Evolutionary conservation across 1,140 invertebrate species (phyloP), one percentile per base, ranked within the genome.

Genomic region (Bombus polaris): DNA sequence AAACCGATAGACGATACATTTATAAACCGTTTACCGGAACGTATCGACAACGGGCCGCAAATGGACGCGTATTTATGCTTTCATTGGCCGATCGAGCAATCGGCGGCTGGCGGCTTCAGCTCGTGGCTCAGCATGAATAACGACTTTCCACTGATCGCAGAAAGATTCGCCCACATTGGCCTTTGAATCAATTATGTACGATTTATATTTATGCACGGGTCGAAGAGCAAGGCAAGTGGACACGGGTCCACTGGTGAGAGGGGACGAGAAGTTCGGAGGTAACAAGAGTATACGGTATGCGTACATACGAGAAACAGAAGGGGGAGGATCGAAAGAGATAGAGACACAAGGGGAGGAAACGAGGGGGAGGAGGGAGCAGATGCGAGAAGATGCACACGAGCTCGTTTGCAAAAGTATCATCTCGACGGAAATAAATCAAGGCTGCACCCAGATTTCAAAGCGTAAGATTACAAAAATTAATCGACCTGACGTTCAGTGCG

Each of bases 141-240:
- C 92, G 88, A 88, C 86, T 87, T 68, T 89, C 85, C 81, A 87
- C 89, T 78, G 91, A 93, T 93, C 87, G 87, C 39, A 22, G 66
- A 15, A 78, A 85, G 92, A 93, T 93, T 93, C 92, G 92, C 93
- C 93, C 92, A 94, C 93, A 87, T 92, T 72, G 87, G 77, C 91
- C 91, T 90, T 92, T 85, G 89, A 93, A 93, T 94, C 92, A 94
- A 93, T 94, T 94, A 94, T 92, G 85, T 72, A 88, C 89, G 91
- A 93, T 92, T 93, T 93, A 93, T 93, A 93, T 93, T 93, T 92
- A 91, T 92, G 87, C 80, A 72, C 88, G 70, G 65, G 28, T 18
- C 70, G 73, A 70, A 57, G 78, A 74, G 75, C 88, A 81, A 83
- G 47, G 65, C 59, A 65, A 57, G 83, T 65, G 81, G 62, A 86